These are phyloP conservation scores for Electrophaes corylata DNA, from an alignment of 2,888 invertebrate genomes.

Conservation along the genomic window DNA sequence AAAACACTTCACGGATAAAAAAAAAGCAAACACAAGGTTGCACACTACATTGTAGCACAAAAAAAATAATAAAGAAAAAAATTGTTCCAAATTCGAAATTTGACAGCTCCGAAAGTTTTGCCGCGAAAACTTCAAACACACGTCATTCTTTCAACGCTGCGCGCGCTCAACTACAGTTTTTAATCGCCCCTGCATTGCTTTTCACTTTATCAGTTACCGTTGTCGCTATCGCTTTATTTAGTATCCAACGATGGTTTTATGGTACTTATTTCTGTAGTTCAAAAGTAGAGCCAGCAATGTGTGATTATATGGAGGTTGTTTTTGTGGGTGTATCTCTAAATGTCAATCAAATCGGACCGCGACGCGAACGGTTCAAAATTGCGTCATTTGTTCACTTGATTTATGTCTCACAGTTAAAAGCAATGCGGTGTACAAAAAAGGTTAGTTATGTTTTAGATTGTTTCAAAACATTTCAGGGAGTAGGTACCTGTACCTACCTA, in stretches of 20 bases:
- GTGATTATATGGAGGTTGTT: neutral
- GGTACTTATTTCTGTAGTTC: neutral
- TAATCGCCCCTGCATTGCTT: constrained; percentile 33
- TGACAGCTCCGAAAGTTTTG: constrained; percentile 58
- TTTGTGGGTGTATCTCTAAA: constrained; percentile 21
- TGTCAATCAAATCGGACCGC: constrained; percentile 46
- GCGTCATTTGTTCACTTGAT: constrained; percentile 44
- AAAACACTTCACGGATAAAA: constrained; percentile 26
- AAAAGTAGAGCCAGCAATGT: constrained; percentile 26
- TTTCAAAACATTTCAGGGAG: neutral
- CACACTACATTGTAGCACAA: constrained; percentile 29
- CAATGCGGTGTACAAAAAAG: constrained; percentile 14
- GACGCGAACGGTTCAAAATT: constrained; percentile 40
- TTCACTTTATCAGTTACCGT: constrained; percentile 28
- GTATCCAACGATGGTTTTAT: constrained; percentile 32
- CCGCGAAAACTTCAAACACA: constrained; percentile 59
- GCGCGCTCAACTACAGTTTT: constrained; percentile 61
- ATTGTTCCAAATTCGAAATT: constrained; percentile 43
- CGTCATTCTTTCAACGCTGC: constrained; percentile 55
- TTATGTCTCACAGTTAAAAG: constrained; percentile 31
- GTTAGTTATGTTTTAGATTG: constrained; percentile 1
- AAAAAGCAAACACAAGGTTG: constrained; percentile 12
- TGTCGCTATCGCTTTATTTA: constrained; percentile 18
- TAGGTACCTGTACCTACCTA: neutral
- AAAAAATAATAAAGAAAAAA: constrained; percentile 14